Evolutionary conservation across 2,113 vertebrate species (phyloP).

Genomic region (Pao palembangensis): DNA sequence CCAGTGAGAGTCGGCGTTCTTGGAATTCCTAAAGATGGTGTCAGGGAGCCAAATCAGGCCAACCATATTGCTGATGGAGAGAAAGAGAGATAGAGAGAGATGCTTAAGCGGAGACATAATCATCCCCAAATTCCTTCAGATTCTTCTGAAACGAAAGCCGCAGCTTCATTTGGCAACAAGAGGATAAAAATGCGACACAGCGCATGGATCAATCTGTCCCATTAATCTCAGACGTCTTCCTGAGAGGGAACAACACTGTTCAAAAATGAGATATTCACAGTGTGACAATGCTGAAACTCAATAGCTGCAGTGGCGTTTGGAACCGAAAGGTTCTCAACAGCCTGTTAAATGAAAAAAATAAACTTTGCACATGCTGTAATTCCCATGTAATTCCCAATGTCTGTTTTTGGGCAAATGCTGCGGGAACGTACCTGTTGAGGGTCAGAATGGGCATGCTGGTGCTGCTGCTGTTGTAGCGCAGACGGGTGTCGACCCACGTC

Average conservation of each 20-base stretch:
- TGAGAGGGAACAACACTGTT: constrained; percentile 24
- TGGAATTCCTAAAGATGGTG: constrained; percentile 95
- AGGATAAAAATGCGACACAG: constrained; percentile 46
- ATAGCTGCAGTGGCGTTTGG: not conserved
- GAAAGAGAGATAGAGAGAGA: not conserved
- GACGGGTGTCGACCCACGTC: constrained; percentile 93
- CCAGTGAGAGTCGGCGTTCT: constrained; percentile 94
- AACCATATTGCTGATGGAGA: constrained; percentile 88
- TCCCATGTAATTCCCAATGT: no score
- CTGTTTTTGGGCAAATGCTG: not conserved
- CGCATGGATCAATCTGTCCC: constrained; percentile 57
- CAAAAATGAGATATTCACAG: constrained; percentile 39
- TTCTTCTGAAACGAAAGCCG: constrained; percentile 16
- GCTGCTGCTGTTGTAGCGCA: constrained; percentile 87
- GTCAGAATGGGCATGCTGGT: constrained; percentile 91
- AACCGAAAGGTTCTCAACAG: no score
- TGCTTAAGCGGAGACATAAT: not conserved
- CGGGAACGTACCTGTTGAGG: constrained; percentile 76
- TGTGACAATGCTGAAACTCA: constrained; percentile 24
- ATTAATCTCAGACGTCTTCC: constrained; percentile 48
- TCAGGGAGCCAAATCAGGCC: constrained; percentile 96
- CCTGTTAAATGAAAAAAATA: not conserved
- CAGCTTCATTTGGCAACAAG: constrained; percentile 20
- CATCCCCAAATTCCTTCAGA: not conserved
- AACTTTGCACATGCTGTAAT: no score